Percentiles rank a stretch among this genome's conserved stretches.
Evolutionary conservation across 2,888 invertebrate genomes (phyloP).

Genomic region (Lycaena phlaeas): DNA sequence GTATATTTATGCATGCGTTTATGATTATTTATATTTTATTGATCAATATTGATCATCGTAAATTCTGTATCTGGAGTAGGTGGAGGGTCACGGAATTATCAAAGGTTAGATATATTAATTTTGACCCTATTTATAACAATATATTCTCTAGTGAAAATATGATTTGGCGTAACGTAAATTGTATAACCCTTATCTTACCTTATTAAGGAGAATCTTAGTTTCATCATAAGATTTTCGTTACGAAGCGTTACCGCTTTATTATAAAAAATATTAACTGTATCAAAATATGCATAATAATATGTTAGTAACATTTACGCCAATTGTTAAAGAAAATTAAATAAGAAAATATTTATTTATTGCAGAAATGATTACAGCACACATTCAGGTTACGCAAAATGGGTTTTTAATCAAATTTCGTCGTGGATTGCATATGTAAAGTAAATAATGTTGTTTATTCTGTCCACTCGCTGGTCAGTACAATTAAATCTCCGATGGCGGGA

Average conservation of each 20-base stretch:
- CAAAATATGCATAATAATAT: not conserved
- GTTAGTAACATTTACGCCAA: not conserved
- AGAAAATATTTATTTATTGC: not conserved
- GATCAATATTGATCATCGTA: slow-evolving; percentile 6
- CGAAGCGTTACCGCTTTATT: not conserved
- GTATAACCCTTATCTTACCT: too few species aligned
- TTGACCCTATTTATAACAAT: not conserved
- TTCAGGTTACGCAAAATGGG: not conserved
- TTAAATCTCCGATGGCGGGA: not conserved
- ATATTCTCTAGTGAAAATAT: not conserved
- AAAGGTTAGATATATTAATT: not conserved
- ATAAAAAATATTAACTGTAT: too few species aligned
- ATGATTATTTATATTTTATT: slow-evolving; percentile 28
- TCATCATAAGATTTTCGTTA: not conserved
- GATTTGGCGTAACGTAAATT: too few species aligned
- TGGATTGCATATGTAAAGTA: not conserved
- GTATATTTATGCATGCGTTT: slow-evolving; percentile 48
- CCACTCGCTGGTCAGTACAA: not conserved
- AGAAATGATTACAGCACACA: not conserved
- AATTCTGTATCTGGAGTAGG: not conserved
- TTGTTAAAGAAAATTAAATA: not conserved
- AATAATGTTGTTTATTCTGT: not conserved
- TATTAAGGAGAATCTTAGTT: too few species aligned
- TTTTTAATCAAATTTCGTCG: slow-evolving; percentile 2
- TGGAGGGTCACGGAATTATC: not conserved